A percentile compares a stretch with the other conserved stretches of the same genome.
Evolutionary conservation across 2,113 vertebrate species (phyloP).

Genomic region (Marmota flaviventris): DNA sequence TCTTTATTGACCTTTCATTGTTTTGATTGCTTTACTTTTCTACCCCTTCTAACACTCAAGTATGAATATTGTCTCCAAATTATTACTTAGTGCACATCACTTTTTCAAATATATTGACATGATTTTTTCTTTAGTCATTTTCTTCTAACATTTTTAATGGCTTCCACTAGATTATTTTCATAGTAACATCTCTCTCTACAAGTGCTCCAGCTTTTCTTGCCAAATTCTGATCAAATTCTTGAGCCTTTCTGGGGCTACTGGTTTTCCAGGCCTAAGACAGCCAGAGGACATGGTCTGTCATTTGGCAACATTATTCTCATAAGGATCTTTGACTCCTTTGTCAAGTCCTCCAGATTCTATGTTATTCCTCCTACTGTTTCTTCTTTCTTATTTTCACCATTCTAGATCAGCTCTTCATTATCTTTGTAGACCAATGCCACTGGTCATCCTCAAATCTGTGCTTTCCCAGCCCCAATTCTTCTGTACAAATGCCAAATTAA

Average conservation of each 20-base stretch:
- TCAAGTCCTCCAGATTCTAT: background rate
- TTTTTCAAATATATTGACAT: background rate
- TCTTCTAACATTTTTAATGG: background rate
- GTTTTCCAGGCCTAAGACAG: background rate
- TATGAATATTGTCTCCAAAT: background rate
- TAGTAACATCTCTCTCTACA: background rate
- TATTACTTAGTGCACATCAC: background rate
- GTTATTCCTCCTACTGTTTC: background rate
- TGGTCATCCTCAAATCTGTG: background rate
- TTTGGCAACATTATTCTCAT: background rate
- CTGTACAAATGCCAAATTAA: background rate
- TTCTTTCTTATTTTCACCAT: background rate
- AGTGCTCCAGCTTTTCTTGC: background rate
- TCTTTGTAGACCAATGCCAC: background rate
- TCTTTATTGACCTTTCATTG: background rate
- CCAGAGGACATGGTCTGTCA: background rate
- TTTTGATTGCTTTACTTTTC: background rate
- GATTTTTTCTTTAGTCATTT: background rate
- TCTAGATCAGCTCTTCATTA: background rate
- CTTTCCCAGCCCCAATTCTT: background rate
- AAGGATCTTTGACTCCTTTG: too few species aligned
- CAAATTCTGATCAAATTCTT: slow-evolving; percentile 27
- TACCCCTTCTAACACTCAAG: background rate
- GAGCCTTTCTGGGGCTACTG: background rate
- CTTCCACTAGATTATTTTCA: slow-evolving; percentile 14